Base-by-base conservation (phyloP, 2,113 vertebrate genomes). In the Platichthys flesus region DNA sequence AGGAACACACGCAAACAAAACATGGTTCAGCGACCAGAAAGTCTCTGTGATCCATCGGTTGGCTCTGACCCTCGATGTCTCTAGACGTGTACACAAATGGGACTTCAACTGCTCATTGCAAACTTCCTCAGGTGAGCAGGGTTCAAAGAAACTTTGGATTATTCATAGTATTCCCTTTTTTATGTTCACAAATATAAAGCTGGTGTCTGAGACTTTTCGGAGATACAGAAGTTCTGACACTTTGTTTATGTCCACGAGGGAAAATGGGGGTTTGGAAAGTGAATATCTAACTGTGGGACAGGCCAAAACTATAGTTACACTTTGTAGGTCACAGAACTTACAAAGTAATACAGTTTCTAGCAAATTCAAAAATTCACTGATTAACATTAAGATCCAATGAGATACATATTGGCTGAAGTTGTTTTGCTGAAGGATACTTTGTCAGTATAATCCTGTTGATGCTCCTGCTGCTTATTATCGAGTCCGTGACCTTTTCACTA, bases 401-500 rank as follows among this genome's bases (percentile, higher is more conserved):
- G 42, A 40, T 20, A 14, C 24, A 28, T 5, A 49, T 16, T 59
- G 58, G 40, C 64, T 57, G 9, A 74, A n/a, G 42, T 35, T 42
- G 61, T 67, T 85, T 59, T 56, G 13, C 47, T 24, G 20, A 28
- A 67, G 61, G 40, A 51, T 24, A 78, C 23, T 60, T 67, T 74
- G 54, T 74, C 63, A 71, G 21, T n/a, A 64, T 23, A 37, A 28
- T 37, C 20, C 47, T 64, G 60, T 58, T 71, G 54, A 68, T 79
- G 16, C 21, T 58, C 59, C 54, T 40, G 21, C 59, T 70, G 65
- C 14, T 65, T 23, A 68, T 77, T 51, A 83, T 70, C 54, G 47
- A 68, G 54, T 85, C 21, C 14, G 5, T 78, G 76, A 79, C 81
- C 76, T 85, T 88, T 88, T 21, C 21, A 52, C 55, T 82, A 72